Percentiles rank a stretch among this genome's conserved stretches.
These are phyloP conservation scores for Platalea minor DNA, from an alignment of 2,797 vertebrate genomes.

Conservation along the genomic window DNA sequence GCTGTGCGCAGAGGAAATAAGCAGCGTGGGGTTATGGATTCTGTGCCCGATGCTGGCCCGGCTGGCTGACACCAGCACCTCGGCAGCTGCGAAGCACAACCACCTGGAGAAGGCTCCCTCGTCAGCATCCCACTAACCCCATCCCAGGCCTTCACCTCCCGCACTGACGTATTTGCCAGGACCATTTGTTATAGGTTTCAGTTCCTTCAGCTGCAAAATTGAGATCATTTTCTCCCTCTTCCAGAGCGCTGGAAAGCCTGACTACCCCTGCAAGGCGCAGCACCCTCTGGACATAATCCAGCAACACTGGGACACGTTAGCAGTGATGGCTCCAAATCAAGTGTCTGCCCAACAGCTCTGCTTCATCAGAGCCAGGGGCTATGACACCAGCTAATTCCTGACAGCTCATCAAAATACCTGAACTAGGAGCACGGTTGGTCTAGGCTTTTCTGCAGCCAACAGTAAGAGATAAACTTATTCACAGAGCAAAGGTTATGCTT, in stretches of 20 bases:
- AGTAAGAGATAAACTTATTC: not conserved
- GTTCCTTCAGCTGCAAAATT: not conserved
- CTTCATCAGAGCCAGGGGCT: not conserved
- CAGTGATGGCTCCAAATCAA: fast-evolving
- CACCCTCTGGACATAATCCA: not conserved
- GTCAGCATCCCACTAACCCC: not conserved
- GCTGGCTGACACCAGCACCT: not conserved
- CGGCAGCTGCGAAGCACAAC: not conserved
- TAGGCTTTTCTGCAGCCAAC: not conserved
- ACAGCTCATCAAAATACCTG: not conserved
- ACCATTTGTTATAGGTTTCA: not conserved
- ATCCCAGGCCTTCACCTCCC: not conserved
- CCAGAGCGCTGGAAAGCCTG: not conserved
- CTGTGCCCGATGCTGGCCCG: not conserved
- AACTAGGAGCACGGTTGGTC: not conserved
- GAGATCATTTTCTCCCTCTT: not conserved
- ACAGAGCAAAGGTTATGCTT: not conserved
- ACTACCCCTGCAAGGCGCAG: not conserved
- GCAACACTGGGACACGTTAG: fast-evolving
- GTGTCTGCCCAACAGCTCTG: not conserved
- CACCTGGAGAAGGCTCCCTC: not conserved
- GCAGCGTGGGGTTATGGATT: not conserved
- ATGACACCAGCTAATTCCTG: fast-evolving
- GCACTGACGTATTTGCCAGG: not conserved
- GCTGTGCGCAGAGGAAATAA: not conserved